Base-by-base conservation (phyloP, 2,888 invertebrate species). In the Leucophenga maculata region DNA sequence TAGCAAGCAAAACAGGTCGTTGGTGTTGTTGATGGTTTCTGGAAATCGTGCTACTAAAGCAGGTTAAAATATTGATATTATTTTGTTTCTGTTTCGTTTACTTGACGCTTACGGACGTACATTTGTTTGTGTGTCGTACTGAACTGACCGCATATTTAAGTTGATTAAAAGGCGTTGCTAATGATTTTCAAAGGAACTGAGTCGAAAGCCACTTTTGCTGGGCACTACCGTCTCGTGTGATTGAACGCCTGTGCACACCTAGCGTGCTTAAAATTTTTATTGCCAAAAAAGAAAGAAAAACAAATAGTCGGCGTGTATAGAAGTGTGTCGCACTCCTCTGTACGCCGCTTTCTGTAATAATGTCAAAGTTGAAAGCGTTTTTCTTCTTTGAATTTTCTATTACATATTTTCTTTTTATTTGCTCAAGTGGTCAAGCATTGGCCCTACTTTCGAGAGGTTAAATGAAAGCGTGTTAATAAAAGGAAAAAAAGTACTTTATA, bases 131-230 rank as follows among this genome's bases (percentile, higher is more conserved):
- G 65, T 18, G 31, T 70, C 44, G 20, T 14, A 48, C 57, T 22
- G 31, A 50, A 48, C 32, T 69, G 55, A 55, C 55, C 39, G 73
- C 73, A 75, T 78, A 75, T 73, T 71, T 73, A 68, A 71, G 76
- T 75, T 80, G 79, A 80, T 83, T 82, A 78, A 80, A 72, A 77
- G 78, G 79, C 83, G 82, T 84, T 75, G 75, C 83, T 79, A 79
- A 81, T 79, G 83, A 73, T 69, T 73, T 70, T 71, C 68, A 39
- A 68, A 73, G 68, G 72, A 55, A 20, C 67, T 68, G 39, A 20
- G 31, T 9, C 52, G 50, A 26, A 52, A 44, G 50, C 60, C 48
- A 26, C 55, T 59, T 20, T 14, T 20, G 16, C 26, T n/a, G n/a
- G n/a, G n/a, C n/a, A n/a, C n/a, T n/a, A 59, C 54, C 32, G 16